phyloP scores from a whole-genome alignment of 2,113 vertebrate genomes.

The Melanocharis versteri region DNA sequence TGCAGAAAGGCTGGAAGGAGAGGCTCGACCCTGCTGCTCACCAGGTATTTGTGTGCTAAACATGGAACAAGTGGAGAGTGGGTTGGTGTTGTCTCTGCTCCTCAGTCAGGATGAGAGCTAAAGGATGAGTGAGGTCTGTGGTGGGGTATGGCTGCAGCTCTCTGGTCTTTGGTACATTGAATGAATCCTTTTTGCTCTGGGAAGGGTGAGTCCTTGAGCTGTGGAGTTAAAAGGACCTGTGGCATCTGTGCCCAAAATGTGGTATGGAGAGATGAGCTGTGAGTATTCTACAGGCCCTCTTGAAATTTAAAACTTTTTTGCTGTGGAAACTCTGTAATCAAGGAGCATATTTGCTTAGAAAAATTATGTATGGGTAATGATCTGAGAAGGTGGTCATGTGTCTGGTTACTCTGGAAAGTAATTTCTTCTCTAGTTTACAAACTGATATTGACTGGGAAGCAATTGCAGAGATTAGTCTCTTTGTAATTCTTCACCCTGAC shows the following conservation, averaged over 20 bases:
- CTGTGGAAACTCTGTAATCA: not conserved
- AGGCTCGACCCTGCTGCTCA: accelerated
- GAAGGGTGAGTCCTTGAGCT: not conserved
- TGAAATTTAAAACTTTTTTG: not conserved
- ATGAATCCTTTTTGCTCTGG: not conserved
- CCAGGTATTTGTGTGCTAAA: not conserved
- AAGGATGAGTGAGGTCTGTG: not conserved
- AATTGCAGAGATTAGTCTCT: not conserved
- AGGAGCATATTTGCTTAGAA: not conserved
- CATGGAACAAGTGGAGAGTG: accelerated
- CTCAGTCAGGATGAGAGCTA: accelerated
- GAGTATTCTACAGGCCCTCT: not conserved
- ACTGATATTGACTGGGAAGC: not conserved
- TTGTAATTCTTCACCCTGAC: not conserved
- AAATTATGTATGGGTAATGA: not conserved
- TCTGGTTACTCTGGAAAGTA: not conserved
- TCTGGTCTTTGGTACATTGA: not conserved
- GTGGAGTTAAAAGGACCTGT: not conserved
- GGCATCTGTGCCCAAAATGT: not conserved
- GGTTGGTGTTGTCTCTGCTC: accelerated
- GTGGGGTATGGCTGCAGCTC: accelerated
- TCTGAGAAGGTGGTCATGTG: not conserved
- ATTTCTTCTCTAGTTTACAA: not conserved
- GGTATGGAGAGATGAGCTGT: not conserved
- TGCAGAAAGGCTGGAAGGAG: not conserved